Percentiles rank a stretch among this genome's conserved stretches.
Evolutionary conservation across 1,140 invertebrate genomes (phyloP).

Genomic region (Andrena cerasifolii): DNA sequence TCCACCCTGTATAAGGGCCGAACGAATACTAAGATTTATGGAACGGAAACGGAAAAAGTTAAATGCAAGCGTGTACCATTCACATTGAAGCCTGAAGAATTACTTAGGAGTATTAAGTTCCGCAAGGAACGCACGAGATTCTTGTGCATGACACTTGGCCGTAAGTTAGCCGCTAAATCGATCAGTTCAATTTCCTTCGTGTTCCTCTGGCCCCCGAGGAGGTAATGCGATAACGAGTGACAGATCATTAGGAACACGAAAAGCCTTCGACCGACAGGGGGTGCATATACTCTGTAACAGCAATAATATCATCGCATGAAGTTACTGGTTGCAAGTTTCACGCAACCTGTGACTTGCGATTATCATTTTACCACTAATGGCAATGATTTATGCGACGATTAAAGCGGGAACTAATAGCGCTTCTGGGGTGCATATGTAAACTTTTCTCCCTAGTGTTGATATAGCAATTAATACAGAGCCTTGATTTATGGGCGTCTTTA

Average conservation of each 20-base stretch:
- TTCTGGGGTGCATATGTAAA: slow-evolving; percentile 47
- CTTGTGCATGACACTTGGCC: slow-evolving; percentile 12
- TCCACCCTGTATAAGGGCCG: too few relatives aligned
- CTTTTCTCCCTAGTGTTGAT: slow-evolving; percentile 45
- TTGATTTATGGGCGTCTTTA: slow-evolving; percentile 54
- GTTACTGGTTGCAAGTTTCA: background rate
- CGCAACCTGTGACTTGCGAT: background rate
- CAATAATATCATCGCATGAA: background rate
- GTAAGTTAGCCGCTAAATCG: slow-evolving; percentile 17
- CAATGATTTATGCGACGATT: slow-evolving; percentile 44
- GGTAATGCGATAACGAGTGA: slow-evolving; percentile 46
- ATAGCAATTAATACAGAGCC: slow-evolving; percentile 51
- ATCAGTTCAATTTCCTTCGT: slow-evolving; percentile 34
- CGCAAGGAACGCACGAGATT: background rate
- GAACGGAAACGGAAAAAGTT: too few relatives aligned
- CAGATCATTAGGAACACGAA: slow-evolving; percentile 32
- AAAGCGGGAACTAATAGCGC: slow-evolving; percentile 33
- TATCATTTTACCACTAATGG: slow-evolving; percentile 13
- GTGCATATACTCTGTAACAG: background rate
- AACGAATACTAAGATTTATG: too few relatives aligned
- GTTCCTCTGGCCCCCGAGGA: background rate
- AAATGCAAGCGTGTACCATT: background rate
- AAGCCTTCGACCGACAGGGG: slow-evolving; percentile 5
- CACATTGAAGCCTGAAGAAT: background rate
- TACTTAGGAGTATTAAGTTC: background rate